Evolutionary conservation across 2,888 invertebrate genomes (phyloP).

Genomic region (Sinhomidia bicolor): DNA sequence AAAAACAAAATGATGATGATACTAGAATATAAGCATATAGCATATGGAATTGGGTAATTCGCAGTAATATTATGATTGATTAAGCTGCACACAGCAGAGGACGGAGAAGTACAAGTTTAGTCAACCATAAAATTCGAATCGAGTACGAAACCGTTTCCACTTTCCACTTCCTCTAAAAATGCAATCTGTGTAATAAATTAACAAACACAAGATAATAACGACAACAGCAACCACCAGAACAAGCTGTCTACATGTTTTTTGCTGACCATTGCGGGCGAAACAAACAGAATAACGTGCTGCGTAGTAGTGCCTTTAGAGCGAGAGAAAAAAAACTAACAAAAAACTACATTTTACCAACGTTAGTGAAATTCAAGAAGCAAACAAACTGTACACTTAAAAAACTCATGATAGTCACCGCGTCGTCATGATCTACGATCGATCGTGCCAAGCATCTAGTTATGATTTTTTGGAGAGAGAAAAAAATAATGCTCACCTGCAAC

Average conservation of each 20-base stretch:
- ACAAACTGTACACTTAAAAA: neutral
- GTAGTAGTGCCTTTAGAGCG: neutral
- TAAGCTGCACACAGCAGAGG: neutral
- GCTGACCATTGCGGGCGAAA: neutral
- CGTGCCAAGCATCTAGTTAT: neutral
- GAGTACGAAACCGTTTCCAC: slow-evolving; percentile 17
- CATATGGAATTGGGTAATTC: neutral
- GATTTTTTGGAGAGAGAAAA: too few species aligned
- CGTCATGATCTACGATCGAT: neutral
- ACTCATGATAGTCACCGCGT: neutral
- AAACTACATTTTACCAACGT: neutral
- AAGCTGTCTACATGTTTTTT: slow-evolving; percentile 3
- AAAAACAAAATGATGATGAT: neutral
- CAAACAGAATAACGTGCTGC: neutral
- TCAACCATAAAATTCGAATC: slow-evolving; percentile 34
- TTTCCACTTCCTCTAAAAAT: slow-evolving; percentile 30
- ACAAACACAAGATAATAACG: slow-evolving; percentile 1
- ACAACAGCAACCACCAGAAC: neutral
- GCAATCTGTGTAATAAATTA: slow-evolving; percentile 16
- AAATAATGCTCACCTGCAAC: slow-evolving; percentile 26
- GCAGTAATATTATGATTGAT: slow-evolving; percentile 27
- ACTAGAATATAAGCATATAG: neutral
- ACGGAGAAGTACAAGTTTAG: neutral
- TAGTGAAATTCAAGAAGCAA: slow-evolving; percentile 8
- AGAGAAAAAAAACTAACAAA: neutral